Evolutionary conservation across 2,888 invertebrate genomes (phyloP).

Genomic region (Agrochola circellaris): DNA sequence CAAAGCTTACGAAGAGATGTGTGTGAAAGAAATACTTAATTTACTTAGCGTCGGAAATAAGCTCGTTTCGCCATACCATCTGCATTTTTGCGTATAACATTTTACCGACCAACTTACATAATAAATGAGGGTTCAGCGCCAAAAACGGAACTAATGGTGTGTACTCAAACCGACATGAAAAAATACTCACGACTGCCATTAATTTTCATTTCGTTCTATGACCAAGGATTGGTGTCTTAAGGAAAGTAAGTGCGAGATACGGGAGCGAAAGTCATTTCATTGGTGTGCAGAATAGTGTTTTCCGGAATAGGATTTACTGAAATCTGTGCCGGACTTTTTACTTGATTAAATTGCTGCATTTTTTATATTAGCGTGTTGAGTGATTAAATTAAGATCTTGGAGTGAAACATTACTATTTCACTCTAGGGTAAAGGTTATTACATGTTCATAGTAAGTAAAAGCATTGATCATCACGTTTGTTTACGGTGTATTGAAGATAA

Average conservation of each 20-base stretch:
- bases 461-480: not conserved
- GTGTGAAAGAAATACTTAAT: slow-evolving; percentile 61
- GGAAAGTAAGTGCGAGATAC: slow-evolving; percentile 76
- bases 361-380: slow-evolving; percentile 6
- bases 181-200: slow-evolving; percentile 89
- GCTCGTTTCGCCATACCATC: slow-evolving; percentile 75
- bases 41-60: slow-evolving; percentile 69
- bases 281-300: slow-evolving; percentile 67
- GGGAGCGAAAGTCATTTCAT: slow-evolving; percentile 71
- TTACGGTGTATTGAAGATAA: not conserved
- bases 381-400: not conserved
- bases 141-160: slow-evolving; percentile 89
- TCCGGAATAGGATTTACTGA: slow-evolving; percentile 60
- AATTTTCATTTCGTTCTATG: slow-evolving; percentile 89
- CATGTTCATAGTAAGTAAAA: not conserved
- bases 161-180: slow-evolving; percentile 90
- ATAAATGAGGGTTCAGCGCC: slow-evolving; percentile 88
- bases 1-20: slow-evolving; percentile 64
- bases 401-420: no score
- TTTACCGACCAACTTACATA: slow-evolving; percentile 84
- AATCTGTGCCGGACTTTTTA: slow-evolving; percentile 52
- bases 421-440: not conserved
- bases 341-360: slow-evolving; percentile 43
- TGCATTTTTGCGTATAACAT: slow-evolving; percentile 81
- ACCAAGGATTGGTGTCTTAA: slow-evolving; percentile 86